Conservation (phyloP, 2,113 vertebrate genomes). For the Phylloscopus trochiloides region DNA sequence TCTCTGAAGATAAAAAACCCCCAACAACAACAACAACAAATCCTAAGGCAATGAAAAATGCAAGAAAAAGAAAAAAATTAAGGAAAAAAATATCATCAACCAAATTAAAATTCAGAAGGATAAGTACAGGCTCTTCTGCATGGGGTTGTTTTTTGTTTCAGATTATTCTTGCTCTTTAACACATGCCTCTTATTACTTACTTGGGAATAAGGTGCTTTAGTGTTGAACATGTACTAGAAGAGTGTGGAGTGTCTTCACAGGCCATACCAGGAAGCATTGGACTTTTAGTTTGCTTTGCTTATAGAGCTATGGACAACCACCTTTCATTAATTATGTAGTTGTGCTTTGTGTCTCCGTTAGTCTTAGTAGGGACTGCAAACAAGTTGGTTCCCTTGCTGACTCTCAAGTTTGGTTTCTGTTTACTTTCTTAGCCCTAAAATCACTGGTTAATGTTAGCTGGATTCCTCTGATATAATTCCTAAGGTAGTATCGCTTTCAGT, state of each 20-base stretch:
- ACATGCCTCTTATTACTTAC: background rate
- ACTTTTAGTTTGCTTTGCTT: background rate
- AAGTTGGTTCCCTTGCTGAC: background rate
- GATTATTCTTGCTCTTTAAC: background rate
- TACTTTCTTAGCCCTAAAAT: background rate
- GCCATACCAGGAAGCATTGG: background rate
- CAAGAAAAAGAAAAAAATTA: background rate
- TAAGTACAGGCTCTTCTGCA: background rate
- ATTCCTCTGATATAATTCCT: background rate
- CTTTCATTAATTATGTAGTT: background rate
- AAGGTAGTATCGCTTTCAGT: background rate
- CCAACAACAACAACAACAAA: background rate
- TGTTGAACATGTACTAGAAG: background rate
- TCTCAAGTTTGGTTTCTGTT: background rate
- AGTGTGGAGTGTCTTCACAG: background rate
- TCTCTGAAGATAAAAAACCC: background rate
- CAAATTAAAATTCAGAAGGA: background rate
- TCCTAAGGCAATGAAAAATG: background rate
- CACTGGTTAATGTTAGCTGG: background rate
- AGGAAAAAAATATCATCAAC: background rate
- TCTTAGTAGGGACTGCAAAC: background rate
- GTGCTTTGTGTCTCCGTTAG: background rate
- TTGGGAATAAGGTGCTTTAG: background rate
- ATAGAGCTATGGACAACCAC: background rate
- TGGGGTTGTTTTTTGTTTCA: background rate